Conservation (phyloP, 2,113 vertebrate genomes). For the Martes martes region DNA sequence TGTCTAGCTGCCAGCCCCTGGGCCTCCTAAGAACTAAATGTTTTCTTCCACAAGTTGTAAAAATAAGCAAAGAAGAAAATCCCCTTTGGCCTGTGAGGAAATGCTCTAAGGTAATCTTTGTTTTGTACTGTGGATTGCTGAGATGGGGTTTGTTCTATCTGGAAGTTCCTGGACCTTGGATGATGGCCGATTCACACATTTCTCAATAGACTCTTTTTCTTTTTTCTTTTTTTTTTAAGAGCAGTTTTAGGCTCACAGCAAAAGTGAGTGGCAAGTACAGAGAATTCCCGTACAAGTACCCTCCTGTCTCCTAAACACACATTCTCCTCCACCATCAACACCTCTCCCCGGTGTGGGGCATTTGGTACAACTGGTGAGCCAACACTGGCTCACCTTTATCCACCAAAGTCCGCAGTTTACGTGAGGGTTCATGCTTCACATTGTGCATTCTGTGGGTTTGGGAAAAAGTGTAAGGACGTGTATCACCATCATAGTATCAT, state of each 20-base stretch:
- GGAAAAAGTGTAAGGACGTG: neutral
- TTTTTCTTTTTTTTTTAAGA: neutral
- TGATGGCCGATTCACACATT: neutral
- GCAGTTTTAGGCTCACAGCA: neutral
- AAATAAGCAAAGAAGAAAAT: conserved; percentile 57
- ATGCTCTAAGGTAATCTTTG: conserved; percentile 54
- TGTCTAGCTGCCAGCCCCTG: neutral
- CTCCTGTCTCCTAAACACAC: neutral
- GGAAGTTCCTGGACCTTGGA: neutral
- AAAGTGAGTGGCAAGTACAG: neutral
- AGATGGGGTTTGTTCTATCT: neutral
- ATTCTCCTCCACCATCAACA: rapidly evolving
- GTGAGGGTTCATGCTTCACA: neutral
- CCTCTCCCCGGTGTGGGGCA: too few species aligned
- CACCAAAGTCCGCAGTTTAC: neutral
- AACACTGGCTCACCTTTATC: neutral
- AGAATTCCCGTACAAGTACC: neutral
- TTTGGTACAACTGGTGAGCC: neutral
- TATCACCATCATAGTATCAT: neutral
- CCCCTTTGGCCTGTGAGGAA: conserved; percentile 22
- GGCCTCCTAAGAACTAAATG: neutral
- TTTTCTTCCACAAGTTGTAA: neutral
- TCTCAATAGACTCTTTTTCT: neutral
- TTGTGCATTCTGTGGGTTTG: neutral
- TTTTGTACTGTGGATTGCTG: neutral